phyloP scores from a whole-genome alignment of 92 coral and sea anemone genomes.

The Galaxea fascicularis region DNA sequence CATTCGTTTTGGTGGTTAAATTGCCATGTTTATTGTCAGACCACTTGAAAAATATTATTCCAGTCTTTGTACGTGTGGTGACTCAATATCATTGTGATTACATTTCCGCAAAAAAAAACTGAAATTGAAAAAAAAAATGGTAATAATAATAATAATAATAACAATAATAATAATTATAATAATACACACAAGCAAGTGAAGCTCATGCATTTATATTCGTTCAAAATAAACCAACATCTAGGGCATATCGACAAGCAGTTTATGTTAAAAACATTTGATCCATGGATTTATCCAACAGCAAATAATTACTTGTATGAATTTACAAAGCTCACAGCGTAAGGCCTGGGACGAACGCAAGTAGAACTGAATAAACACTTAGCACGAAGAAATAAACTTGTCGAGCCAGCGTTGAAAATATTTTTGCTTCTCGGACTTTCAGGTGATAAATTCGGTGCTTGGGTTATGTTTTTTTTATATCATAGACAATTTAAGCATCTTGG shows the following conservation, averaged over 20 bases:
- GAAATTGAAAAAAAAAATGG: not conserved
- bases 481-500: not conserved
- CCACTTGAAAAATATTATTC: not conserved
- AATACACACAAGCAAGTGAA: no score
- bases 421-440: not conserved
- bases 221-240: no score
- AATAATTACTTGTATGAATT: no score
- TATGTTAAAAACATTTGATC: no score
- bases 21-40: not conserved
- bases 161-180: no score
- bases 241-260: no score
- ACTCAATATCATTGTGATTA: not conserved
- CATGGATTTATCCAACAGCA: no score
- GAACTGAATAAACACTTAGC: not conserved
- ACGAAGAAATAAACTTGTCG: not conserved
- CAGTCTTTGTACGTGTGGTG: not conserved
- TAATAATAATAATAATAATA: no score
- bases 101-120: not conserved
- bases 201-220: no score
- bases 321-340: not conserved
- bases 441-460: no score
- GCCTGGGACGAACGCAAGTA: not conserved
- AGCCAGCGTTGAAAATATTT: not conserved
- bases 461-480: no score
- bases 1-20: no score